Conservation (phyloP, 1,140 invertebrate species). For the Micrasema minimum region DNA sequence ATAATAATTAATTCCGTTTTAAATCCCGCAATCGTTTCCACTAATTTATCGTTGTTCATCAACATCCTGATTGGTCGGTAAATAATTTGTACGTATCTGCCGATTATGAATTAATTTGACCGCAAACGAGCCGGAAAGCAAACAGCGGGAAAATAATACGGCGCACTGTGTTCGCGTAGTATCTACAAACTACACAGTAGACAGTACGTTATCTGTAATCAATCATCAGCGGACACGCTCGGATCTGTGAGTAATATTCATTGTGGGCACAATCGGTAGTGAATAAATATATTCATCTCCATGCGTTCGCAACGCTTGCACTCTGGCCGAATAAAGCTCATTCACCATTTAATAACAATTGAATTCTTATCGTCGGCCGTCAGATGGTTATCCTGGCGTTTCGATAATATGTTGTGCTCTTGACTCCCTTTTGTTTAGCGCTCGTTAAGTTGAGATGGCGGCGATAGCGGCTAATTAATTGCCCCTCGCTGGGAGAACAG, state of each 20-base stretch:
- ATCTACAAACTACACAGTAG: background rate
- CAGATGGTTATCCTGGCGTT: slow-evolving; percentile 18
- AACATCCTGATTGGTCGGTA: background rate
- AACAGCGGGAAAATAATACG: background rate
- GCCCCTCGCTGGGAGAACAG: slow-evolving; percentile 19
- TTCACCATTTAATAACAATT: slow-evolving; percentile 17
- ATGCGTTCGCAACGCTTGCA: too few species aligned
- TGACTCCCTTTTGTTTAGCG: slow-evolving; percentile 7
- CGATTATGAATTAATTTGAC: slow-evolving; percentile 17
- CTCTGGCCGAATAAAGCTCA: too few species aligned
- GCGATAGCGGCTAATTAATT: slow-evolving; percentile 31
- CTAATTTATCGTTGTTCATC: background rate
- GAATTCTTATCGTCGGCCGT: slow-evolving; percentile 3
- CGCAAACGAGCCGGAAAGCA: slow-evolving; percentile 5
- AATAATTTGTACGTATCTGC: slow-evolving; percentile 9
- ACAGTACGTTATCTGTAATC: slow-evolving; percentile 3
- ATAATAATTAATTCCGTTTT: too few species aligned
- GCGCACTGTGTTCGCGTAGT: background rate
- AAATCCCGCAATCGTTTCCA: too few species aligned
- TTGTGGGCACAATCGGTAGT: too few species aligned
- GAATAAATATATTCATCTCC: too few species aligned
- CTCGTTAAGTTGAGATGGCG: slow-evolving; percentile 19
- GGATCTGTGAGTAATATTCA: too few species aligned
- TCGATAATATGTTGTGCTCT: slow-evolving; percentile 18
- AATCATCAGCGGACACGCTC: slow-evolving; percentile 11